These are phyloP conservation scores for Galaxea fascicularis DNA, from an alignment of 92 coral and sea anemone genomes.

Conservation along the genomic window DNA sequence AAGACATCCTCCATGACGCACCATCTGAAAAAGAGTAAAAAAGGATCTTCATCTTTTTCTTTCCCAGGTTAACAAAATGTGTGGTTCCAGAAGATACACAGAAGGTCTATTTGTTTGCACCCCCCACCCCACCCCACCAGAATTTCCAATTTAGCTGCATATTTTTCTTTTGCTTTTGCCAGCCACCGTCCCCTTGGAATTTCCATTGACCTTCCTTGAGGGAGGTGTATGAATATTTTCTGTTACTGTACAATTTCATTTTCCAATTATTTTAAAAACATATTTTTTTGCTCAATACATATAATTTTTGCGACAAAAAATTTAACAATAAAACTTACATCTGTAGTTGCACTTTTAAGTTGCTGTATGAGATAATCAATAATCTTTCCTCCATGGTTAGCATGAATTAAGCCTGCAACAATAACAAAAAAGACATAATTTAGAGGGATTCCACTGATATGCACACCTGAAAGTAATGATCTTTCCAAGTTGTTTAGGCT, in stretches of 20 bases:
- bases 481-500: not conserved
- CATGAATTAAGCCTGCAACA: conserved; percentile 87
- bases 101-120: no score
- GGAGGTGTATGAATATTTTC: no score
- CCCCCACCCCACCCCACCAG: no score
- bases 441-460: not conserved
- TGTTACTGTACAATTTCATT: no score
- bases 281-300: no score
- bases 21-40: conserved; percentile 70
- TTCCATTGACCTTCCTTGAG: no score
- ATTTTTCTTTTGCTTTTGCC: no score
- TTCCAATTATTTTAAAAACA: no score
- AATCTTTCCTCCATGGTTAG: conserved; percentile 96
- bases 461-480: not conserved
- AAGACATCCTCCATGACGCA: conserved; percentile 98
- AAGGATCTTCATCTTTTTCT: not conserved
- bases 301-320: not conserved
- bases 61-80: not conserved
- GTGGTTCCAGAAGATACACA: no score
- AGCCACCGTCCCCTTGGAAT: no score
- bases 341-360: conserved; percentile 92
- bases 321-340: conserved; percentile 64
- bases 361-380: conserved; percentile 91
- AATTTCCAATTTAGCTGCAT: no score
- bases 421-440: not conserved